A percentile compares a stretch with the other conserved stretches of the same genome.
Evolutionary conservation across 1,140 invertebrate genomes (phyloP).

Genomic region (Manduca sexta): DNA sequence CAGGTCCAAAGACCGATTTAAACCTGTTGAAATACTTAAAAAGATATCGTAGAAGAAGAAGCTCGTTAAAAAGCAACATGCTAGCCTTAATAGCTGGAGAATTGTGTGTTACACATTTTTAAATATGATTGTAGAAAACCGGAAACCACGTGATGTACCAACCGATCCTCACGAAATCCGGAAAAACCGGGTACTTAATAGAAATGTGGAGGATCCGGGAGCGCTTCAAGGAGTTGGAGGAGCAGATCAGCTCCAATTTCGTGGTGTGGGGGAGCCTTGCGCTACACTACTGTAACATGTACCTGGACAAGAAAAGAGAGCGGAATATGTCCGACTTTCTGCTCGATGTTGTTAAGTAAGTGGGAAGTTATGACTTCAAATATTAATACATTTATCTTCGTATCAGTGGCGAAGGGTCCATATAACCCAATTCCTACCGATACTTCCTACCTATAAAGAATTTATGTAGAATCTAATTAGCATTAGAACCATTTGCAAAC

Average conservation of each 20-base stretch:
- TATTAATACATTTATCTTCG: no score
- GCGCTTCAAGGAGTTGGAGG: conserved; percentile 28
- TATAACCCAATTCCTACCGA: no score
- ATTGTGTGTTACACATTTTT: no score
- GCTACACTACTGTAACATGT: conserved; percentile 36
- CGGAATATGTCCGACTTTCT: conserved; percentile 45
- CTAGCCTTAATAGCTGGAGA: no score
- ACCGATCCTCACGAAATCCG: conserved; percentile 28
- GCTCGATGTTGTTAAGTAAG: conserved; percentile 50
- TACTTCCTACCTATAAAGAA: no score
- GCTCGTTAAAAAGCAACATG: no score
- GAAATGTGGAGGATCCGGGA: conserved; percentile 41
- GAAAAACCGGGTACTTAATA: conserved; percentile 36
- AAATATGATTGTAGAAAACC: conserved; percentile 29
- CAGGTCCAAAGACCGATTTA: no score
- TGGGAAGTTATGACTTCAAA: not conserved
- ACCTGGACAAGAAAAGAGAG: conserved; percentile 36
- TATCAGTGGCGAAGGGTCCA: no score
- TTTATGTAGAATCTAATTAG: no score
- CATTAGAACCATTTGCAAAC: no score
- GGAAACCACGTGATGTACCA: conserved; percentile 37
- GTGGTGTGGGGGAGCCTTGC: conserved; percentile 36
- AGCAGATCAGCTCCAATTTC: conserved; percentile 33
- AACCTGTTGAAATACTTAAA: no score
- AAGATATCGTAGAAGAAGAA: no score